Percentiles rank a stretch among this genome's conserved stretches.
Conservation (phyloP, 2,888 invertebrate genomes). For the Microplitis manilae region DNA sequence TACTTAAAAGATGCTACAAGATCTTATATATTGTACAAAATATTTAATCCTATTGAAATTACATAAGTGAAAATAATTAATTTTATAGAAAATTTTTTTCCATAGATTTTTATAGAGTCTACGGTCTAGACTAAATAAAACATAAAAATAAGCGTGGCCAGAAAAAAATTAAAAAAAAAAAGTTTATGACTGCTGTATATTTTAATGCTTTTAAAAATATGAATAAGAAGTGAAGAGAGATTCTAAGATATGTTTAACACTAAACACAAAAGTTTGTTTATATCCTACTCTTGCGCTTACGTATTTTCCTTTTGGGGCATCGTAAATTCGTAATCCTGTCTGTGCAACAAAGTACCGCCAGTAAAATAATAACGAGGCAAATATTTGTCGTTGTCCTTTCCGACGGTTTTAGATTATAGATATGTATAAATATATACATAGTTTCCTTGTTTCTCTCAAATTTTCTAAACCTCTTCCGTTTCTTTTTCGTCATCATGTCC, state of each 20-base stretch:
- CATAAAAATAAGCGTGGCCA: too few species aligned
- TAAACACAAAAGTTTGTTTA: background rate
- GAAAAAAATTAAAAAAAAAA: too few species aligned
- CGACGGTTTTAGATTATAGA: constrained; percentile 33
- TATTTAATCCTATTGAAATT: too few species aligned
- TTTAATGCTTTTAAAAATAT: background rate
- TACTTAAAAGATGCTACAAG: too few species aligned
- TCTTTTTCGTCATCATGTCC: constrained; percentile 2
- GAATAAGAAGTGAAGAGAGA: background rate
- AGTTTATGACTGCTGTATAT: background rate
- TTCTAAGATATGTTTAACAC: background rate
- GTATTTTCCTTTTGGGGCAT: constrained; percentile 16
- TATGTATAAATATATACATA: too few species aligned
- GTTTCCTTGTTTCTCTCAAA: constrained; percentile 9
- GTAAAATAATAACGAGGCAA: constrained; percentile 64
- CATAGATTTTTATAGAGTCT: too few species aligned
- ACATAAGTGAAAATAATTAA: too few species aligned
- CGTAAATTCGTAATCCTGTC: constrained; percentile 56
- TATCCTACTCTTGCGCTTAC: background rate
- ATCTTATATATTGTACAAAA: too few species aligned
- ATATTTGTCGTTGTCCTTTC: constrained; percentile 58
- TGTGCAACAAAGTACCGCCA: constrained; percentile 52
- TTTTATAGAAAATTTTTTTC: too few species aligned
- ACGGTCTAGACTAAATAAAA: too few species aligned
- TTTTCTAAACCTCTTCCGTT: constrained; percentile 23